These are phyloP conservation scores for Podabrus alpinus DNA, from an alignment of 2,888 invertebrate species.

Conservation along the genomic window DNA sequence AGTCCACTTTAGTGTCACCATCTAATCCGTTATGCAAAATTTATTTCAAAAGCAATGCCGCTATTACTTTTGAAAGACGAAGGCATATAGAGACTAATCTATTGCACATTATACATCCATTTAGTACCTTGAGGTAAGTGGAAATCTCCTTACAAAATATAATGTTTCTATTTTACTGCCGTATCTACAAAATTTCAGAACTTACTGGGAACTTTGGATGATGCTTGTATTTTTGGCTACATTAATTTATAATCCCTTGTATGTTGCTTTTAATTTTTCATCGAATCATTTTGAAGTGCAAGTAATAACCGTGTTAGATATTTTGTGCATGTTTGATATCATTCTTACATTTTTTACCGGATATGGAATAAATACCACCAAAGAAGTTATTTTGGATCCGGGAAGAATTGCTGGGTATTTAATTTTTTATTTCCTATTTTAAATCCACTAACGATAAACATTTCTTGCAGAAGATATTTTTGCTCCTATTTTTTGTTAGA, in stretches of 20 bases:
- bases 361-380: constrained; percentile 48
- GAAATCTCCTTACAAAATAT: not conserved
- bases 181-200: constrained; percentile 5
- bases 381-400: constrained; percentile 46
- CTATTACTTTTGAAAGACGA: constrained; percentile 44
- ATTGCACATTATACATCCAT: constrained; percentile 52
- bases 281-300: not conserved
- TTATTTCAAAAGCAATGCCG: constrained; percentile 46
- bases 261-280: constrained; percentile 4
- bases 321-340: constrained; percentile 47
- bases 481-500: not conserved
- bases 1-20: constrained; percentile 12
- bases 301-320: constrained; percentile 31
- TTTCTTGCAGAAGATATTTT: constrained; percentile 1
- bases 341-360: constrained; percentile 51
- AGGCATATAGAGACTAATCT: constrained; percentile 41
- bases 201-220: constrained; percentile 33
- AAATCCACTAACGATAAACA: not conserved
- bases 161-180: not conserved
- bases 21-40: constrained; percentile 5
- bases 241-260: constrained; percentile 33
- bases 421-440: not conserved
- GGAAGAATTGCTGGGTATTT: constrained; percentile 41
- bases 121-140: constrained; percentile 41
- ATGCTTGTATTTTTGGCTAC: constrained; percentile 15